Conservation (phyloP, 2,797 vertebrate species). For the Acrocephalus scirpaceus region DNA sequence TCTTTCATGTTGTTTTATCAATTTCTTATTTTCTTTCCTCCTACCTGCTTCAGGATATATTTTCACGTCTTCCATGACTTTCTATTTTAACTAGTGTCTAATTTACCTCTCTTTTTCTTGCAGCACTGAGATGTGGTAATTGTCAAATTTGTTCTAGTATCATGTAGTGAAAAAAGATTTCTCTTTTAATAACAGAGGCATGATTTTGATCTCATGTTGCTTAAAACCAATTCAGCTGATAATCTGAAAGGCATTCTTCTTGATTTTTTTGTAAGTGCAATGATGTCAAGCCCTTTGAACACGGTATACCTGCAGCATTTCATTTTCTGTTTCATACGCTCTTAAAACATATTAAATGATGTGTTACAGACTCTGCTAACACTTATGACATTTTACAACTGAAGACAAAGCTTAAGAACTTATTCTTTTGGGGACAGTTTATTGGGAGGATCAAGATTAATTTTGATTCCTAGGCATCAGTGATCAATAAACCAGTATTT, state of each 20-base stretch:
- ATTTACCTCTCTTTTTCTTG: neutral
- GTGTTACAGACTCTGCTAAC: neutral
- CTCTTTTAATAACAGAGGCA: neutral
- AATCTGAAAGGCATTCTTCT: neutral
- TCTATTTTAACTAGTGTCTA: neutral
- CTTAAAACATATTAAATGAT: neutral
- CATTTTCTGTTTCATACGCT: neutral
- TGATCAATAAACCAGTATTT: neutral
- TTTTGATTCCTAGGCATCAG: constrained; percentile 7
- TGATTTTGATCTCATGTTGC: neutral
- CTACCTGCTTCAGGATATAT: neutral
- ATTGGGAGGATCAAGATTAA: neutral
- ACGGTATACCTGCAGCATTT: neutral
- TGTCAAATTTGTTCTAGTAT: neutral
- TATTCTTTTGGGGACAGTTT: neutral
- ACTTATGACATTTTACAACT: neutral
- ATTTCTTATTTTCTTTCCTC: neutral
- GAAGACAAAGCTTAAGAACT: neutral
- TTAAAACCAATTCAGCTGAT: neutral
- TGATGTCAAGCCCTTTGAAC: neutral
- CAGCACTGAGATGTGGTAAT: neutral
- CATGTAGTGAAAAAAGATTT: neutral
- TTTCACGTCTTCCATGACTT: neutral
- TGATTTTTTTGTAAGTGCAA: neutral
- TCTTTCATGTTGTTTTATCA: neutral